Conservation (phyloP, 2,888 invertebrate genomes). For the Mesodorylaimus sp. region DNA sequence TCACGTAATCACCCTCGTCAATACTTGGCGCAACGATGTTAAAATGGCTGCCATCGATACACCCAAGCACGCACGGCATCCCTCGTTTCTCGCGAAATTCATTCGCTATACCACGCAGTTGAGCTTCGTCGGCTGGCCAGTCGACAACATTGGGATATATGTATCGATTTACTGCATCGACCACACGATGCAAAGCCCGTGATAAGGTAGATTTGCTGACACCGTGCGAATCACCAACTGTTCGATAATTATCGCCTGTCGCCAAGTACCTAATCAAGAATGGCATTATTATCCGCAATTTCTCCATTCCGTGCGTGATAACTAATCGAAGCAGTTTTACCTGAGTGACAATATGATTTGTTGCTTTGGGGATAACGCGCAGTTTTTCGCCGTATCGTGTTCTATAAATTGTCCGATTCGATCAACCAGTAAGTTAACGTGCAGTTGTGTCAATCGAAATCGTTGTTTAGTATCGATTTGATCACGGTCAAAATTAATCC, state of each 20-base stretch:
- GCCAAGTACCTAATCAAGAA: constrained; percentile 1
- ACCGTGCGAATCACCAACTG: constrained; percentile 3
- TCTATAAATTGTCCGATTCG: not conserved
- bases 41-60: constrained; percentile 1
- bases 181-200: not conserved
- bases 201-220: not conserved
- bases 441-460: not conserved
- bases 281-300: too few species aligned
- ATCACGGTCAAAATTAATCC: not conserved
- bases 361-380: not conserved
- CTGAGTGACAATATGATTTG: not conserved
- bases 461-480: too few species aligned
- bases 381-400: not conserved
- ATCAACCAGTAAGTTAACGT: not conserved
- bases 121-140: not conserved
- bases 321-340: too few species aligned
- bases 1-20: not conserved
- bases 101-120: not conserved
- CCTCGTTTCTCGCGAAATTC: not conserved
- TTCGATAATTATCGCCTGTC: too few species aligned
- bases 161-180: not conserved
- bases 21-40: too few species aligned
- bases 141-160: not conserved
- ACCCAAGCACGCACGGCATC: not conserved
- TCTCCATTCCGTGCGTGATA: too few species aligned